Evolutionary conservation across 2,113 vertebrate species (phyloP), one percentile per base, ranked within the genome.

Genomic region (Lepus americanus): DNA sequence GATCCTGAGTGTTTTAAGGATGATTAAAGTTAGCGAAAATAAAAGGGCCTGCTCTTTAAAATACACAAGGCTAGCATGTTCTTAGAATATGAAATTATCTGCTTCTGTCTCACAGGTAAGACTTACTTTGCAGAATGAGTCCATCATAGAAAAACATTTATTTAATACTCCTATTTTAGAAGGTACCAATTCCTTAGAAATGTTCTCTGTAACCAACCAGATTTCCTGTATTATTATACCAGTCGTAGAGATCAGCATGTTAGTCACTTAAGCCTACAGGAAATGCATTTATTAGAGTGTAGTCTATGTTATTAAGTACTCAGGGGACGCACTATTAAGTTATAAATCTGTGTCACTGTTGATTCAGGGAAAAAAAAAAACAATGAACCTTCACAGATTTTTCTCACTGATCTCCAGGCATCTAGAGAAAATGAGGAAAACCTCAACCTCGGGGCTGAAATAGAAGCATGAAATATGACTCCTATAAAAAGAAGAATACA

Each of bases 221-320:
- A 95, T 39, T 94, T 55, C 88, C 87, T 94, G 33, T 95, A 87
- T 98, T 98, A 97, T 97, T 89, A 95, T 96, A 95, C 55, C 90
- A 97, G 89, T 79, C 89, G 96, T 96, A 97, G 97, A 97, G 92
- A 97, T 97, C 88, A 97, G 64, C 36, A 27, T 94, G 84, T 96
- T 97, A 96, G 92, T 98, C 95, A 96, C 51, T 97, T 97, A 97
- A 97, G 95, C 69, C 95, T 96, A 86, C 29, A 96, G 97, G 95
- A 98, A 98, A 95, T 86, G 74, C 70, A 96, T 97, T 97, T 97
- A 97, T 97, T 98, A 98, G 36, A 33, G 51, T 74, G 78, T 97
- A 98, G 97, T 97, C 90, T 98, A 78, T 97, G 72, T 94, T 97
- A 97, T 97, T 98, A 97, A 96, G 76, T 80, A 96, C 94, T 98